Evolutionary conservation across 1,140 invertebrate species (phyloP), one percentile per base, ranked within the genome.

Genomic region (Ericerus pela): DNA sequence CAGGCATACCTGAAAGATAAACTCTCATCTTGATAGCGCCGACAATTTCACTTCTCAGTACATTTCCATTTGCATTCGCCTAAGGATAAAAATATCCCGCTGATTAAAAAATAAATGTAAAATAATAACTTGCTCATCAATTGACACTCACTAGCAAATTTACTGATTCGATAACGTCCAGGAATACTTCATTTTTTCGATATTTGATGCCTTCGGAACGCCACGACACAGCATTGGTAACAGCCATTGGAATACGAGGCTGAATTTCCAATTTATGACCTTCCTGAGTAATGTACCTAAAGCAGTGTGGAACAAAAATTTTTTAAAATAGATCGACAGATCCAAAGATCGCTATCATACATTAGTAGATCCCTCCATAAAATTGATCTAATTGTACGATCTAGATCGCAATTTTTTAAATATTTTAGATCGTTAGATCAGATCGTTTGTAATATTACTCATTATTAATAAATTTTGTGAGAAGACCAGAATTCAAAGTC

Each of bases 181-280:
- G 76, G 66, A 99, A 99, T 1, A 99, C 96, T 78, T 99, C 96
- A 73, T 99, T 99, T 71, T 99, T 99, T 43, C 96, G 79, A 70
- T 99, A 99, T 67, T 97, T 98, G 51, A 99, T 94, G 1, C 95
- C 95, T 69, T 99, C 96, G 0, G 94, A 95, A 51, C 96, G 74
- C 96, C 96, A 99, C 0, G 94, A 98, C 0, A 99, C 96, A 6
- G 96, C 95, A 75, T 99, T 99, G 1, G 96, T 99, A 0, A 99
- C 95, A n/a, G 96, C 94, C 77, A 95, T 89, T 0, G 96, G 96
- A 55, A 96, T 96, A 51, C 92, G 78, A 0, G 91, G 89, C 64
- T 96, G 91, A 63, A 95, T 85, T 72, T 99, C 96, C 12, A 99
- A 73, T 72, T 98, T 98, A 67, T 99, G 93, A 14, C 94, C 90